Base-by-base conservation (phyloP, 2,888 invertebrate species). In the Dynastes grantii region DNA sequence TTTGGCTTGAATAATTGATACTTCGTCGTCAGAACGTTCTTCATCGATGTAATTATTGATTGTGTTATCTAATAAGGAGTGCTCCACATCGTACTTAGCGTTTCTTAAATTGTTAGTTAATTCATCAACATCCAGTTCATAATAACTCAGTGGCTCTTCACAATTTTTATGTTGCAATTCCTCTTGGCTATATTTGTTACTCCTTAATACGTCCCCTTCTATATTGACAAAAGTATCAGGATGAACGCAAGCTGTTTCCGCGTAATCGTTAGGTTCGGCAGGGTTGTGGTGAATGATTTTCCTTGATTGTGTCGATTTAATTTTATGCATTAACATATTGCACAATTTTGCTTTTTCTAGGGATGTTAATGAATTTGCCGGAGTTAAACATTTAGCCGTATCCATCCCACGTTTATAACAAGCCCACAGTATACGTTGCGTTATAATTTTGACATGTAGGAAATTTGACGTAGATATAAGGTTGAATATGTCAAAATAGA, bases 341-440 rank as follows among this genome's bases (percentile, higher is more conserved):
- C 76, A 76, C 16, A 76, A 45, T 61, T 76, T 76, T 32, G 76
- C 76, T 29, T 76, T 67, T 76, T 76, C 76, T 37, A 76, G 22
- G 6, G 76, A 76, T 13, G 76, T 68, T 68, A 76, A 45, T 2
- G 76, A 76, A 58, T 76, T 76, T 40, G 68, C 76, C 1, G 76
- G 76, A 5, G 76, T 76, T 22, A 64, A 45, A 58, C 76, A 76
- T 55, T 45, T 64, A 1, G 61, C 16, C 37, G 27, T n/a, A 58
- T 76, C 68, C 76, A 76, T 76, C 27, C 27, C 51, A 51, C 5
- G 9, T 68, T 40, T 65, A 6, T 16, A 65, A 32, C 16, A 37
- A n/a, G n/a, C 32, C 5, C 16, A 40, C 65, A n/a, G 6, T 40
- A n/a, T 40, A 45, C 8, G 45, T 40, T 22, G n/a, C 65, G 2